A percentile compares a stretch with the other conserved stretches of the same genome.
These are phyloP conservation scores for Drosophila recens DNA, from an alignment of 2,888 invertebrate species.

Conservation along the genomic window DNA sequence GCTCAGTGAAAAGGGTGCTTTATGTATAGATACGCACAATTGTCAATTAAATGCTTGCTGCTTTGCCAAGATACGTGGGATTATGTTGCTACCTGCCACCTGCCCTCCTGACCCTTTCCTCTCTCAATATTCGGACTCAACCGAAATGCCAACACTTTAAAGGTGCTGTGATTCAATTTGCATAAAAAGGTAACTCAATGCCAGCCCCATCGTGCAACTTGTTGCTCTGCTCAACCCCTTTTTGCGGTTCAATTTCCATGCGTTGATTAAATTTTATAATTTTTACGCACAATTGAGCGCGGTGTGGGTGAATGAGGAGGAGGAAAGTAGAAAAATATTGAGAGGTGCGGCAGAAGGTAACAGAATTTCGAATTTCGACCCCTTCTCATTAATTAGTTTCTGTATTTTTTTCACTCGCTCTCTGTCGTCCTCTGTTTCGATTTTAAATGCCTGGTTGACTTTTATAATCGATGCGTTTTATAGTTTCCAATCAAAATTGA, in stretches of 20 bases:
- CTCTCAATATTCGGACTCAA: background rate
- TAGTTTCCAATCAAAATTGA: constrained; percentile 23
- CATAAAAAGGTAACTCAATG: constrained; percentile 44
- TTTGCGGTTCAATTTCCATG: constrained; percentile 42
- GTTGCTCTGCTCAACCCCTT: constrained; percentile 52
- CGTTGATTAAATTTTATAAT: constrained; percentile 72
- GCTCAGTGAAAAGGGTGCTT: constrained; percentile 20
- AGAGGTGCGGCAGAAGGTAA: constrained; percentile 9
- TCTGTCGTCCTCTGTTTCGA: background rate
- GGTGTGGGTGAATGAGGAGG: background rate
- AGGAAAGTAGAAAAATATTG: background rate
- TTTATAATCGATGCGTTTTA: constrained; percentile 16
- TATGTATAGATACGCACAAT: constrained; percentile 45
- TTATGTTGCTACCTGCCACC: background rate
- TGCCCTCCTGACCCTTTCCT: background rate
- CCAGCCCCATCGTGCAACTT: constrained; percentile 30
- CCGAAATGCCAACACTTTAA: constrained; percentile 27
- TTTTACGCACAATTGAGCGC: constrained; percentile 64
- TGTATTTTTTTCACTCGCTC: background rate
- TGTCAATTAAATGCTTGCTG: constrained; percentile 51
- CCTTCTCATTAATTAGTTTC: constrained; percentile 12
- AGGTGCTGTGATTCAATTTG: constrained; percentile 47
- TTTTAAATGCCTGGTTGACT: constrained; percentile 19
- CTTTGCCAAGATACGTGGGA: constrained; percentile 15
- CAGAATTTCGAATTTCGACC: constrained; percentile 27